A percentile compares a stretch with the other conserved stretches of the same genome.
phyloP scores from a whole-genome alignment of 2,797 vertebrate species.

The Bradypodion ventrale region DNA sequence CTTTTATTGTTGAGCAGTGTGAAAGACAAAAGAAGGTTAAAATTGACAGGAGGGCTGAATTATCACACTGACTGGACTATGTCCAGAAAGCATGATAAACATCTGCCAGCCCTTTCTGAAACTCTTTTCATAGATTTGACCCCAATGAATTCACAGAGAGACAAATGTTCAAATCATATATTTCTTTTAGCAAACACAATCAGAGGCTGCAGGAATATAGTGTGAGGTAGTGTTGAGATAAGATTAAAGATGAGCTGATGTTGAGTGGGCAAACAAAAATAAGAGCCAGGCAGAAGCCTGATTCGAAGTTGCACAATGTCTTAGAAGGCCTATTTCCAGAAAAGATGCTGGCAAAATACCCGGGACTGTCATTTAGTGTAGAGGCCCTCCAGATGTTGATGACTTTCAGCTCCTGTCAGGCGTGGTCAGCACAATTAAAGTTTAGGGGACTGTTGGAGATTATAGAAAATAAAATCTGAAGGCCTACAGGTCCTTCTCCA shows the following conservation, averaged over 20 bases:
- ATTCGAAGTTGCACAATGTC: background rate
- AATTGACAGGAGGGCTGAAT: conserved; percentile 28
- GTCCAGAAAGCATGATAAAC: conserved; percentile 15
- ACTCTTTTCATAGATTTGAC: conserved; percentile 31
- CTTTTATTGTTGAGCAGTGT: background rate
- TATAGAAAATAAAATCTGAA: too few species aligned
- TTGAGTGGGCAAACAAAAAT: background rate
- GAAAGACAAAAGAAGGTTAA: background rate
- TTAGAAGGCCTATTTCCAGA: background rate
- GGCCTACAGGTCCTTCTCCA: too few species aligned
- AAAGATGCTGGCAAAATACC: background rate
- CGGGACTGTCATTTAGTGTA: background rate
- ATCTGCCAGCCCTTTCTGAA: conserved; percentile 31
- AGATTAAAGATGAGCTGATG: background rate
- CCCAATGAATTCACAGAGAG: conserved; percentile 24
- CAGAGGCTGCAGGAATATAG: background rate
- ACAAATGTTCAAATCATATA: background rate
- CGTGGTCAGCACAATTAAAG: too few species aligned
- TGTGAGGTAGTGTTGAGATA: background rate
- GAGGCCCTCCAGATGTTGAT: too few species aligned
- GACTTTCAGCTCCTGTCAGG: too few species aligned
- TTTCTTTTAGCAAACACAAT: background rate
- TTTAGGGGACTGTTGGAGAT: too few species aligned
- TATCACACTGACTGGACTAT: background rate
- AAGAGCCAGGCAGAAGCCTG: background rate